A percentile compares a stretch with the other conserved stretches of the same genome.
Conservation (phyloP, 2,113 vertebrate species). For the Eleginops maclovinus region DNA sequence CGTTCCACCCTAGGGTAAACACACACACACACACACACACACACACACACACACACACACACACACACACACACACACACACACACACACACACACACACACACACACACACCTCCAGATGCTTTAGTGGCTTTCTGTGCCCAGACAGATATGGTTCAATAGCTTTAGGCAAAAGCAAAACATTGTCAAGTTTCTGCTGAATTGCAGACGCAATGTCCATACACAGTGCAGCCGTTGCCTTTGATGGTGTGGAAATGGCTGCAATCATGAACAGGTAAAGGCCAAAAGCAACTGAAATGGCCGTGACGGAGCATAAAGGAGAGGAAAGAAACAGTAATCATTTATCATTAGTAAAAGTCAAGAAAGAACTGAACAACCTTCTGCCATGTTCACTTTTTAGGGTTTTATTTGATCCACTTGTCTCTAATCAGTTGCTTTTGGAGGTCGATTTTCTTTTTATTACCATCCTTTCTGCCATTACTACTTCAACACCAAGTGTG, state of each 20-base stretch:
- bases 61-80: conserved; percentile 17
- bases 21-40: conserved; percentile 11
- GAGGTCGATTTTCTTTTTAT: background rate
- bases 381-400: background rate
- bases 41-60: background rate
- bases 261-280: conserved; percentile 32
- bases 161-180: conserved; percentile 52
- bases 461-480: conserved; percentile 1
- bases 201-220: conserved; percentile 49
- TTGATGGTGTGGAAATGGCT: conserved; percentile 44
- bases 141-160: conserved; percentile 44
- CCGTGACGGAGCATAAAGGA: conserved; percentile 23
- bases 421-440: background rate
- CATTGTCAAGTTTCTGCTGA: conserved; percentile 63
- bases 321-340: conserved; percentile 1
- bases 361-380: background rate
- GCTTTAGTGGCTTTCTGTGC: conserved; percentile 33
- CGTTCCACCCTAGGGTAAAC: background rate
- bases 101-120: conserved; percentile 27
- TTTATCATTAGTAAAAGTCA: conserved; percentile 6
- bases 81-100: conserved; percentile 14
- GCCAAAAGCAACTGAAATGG: conserved; percentile 23
- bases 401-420: background rate
- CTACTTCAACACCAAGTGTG: background rate
- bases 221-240: conserved; percentile 17